These are phyloP conservation scores for Exephanes ischioxanthus DNA, from an alignment of 2,888 invertebrate species.

Conservation along the genomic window DNA sequence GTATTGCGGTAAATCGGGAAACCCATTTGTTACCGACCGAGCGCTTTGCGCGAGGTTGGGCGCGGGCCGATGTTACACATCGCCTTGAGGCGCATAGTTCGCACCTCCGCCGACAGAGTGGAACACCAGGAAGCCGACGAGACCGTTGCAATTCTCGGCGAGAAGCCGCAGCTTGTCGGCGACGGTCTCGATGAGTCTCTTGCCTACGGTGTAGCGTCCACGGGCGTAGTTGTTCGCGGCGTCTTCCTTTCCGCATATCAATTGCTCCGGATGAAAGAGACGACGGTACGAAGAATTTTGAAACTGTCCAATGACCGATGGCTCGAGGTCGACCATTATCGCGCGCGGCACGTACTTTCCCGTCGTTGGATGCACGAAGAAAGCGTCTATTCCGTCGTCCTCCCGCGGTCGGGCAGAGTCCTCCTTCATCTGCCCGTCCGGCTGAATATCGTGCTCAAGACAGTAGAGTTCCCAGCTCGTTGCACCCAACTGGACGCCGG, in stretches of 20 bases:
- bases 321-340: constrained; percentile 87
- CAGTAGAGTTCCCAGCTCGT: constrained; percentile 83
- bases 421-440: constrained; percentile 83
- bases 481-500: constrained; percentile 82
- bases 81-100: not conserved
- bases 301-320: constrained; percentile 84
- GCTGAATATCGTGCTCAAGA: constrained; percentile 84
- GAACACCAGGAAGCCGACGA: constrained; percentile 71
- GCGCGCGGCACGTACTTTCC: constrained; percentile 87
- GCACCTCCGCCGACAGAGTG: constrained; percentile 70
- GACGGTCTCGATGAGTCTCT: constrained; percentile 84
- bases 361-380: constrained; percentile 85
- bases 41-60: not conserved
- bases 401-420: constrained; percentile 80
- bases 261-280: constrained; percentile 87
- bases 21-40: too few relatives aligned
- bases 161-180: constrained; percentile 85
- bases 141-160: constrained; percentile 78
- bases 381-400: constrained; percentile 84
- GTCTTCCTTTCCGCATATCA: constrained; percentile 86
- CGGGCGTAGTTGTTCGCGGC: constrained; percentile 86
- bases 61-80: not conserved
- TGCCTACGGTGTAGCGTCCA: constrained; percentile 87
- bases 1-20: too few relatives aligned
- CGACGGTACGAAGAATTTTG: constrained; percentile 82